Conservation (phyloP, 2,113 vertebrate genomes). For the Chascanopsetta lugubris region DNA sequence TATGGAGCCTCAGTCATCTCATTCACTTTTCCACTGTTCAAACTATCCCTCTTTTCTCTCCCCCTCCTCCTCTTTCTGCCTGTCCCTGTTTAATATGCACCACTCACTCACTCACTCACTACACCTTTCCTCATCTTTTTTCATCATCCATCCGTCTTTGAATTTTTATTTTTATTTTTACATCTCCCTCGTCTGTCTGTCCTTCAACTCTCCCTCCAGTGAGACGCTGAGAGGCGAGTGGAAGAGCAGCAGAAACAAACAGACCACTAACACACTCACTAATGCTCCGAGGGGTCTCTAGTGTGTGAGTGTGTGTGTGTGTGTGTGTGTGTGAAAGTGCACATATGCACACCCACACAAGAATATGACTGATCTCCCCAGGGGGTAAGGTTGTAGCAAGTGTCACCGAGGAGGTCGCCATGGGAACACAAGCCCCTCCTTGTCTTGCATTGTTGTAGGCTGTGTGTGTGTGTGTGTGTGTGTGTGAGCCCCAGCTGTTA, state of each 20-base stretch:
- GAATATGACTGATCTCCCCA: slow-evolving; percentile 64
- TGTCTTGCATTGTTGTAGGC: slow-evolving; percentile 31
- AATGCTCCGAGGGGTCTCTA: slow-evolving; percentile 26
- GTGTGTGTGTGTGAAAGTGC: slow-evolving; percentile 35
- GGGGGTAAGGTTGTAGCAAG: slow-evolving; percentile 66
- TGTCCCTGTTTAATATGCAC: slow-evolving; percentile 13
- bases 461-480: slow-evolving; percentile 9
- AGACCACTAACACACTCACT: slow-evolving; percentile 51
- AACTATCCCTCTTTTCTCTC: background rate
- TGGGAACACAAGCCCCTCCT: slow-evolving; percentile 70
- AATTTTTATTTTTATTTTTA: slow-evolving; percentile 38
- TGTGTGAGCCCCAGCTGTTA: background rate
- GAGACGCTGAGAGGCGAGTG: slow-evolving; percentile 23
- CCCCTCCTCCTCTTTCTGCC: slow-evolving; percentile 1
- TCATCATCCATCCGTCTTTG: slow-evolving; percentile 46
- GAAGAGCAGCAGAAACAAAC: slow-evolving; percentile 31
- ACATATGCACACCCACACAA: too few species aligned
- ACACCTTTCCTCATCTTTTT: slow-evolving; percentile 47
- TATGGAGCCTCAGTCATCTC: slow-evolving; percentile 36
- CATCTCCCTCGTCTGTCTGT: slow-evolving; percentile 50
- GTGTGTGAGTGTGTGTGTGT: slow-evolving; percentile 18
- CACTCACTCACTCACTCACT: background rate
- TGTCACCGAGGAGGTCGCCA: slow-evolving; percentile 69
- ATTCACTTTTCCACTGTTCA: slow-evolving; percentile 36
- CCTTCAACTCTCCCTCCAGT: slow-evolving; percentile 56